Conservation (phyloP, 1,140 invertebrate species). For the Periplaneta americana region DNA sequence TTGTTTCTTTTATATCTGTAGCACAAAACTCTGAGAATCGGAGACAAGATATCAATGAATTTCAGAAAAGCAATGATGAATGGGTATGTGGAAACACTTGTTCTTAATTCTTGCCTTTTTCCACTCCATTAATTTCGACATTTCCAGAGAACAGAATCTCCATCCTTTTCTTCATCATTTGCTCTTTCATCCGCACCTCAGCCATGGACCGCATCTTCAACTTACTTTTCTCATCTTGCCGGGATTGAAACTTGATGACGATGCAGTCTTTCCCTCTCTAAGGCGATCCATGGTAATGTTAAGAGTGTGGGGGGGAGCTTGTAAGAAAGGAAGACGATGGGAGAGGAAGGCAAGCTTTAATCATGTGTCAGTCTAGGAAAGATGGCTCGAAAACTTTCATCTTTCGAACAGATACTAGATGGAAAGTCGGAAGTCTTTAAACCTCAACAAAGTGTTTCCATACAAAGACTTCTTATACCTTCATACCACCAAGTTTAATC, state of each 20-base stretch:
- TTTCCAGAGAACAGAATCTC: neutral
- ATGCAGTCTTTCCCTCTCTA: neutral
- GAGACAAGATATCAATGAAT: neutral
- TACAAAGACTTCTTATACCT: too few relatives aligned
- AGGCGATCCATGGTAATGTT: neutral
- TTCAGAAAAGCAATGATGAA: neutral
- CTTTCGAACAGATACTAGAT: too few relatives aligned
- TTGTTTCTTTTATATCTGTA: neutral
- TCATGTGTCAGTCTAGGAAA: neutral
- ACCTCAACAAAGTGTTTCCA: neutral
- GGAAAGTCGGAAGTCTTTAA: too few relatives aligned
- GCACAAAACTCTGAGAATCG: too few relatives aligned
- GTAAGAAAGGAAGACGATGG: too few relatives aligned
- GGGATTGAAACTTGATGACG: neutral
- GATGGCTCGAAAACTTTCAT: neutral
- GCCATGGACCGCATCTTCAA: neutral
- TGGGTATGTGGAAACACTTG: neutral
- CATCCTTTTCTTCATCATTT: neutral
- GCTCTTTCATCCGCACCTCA: neutral
- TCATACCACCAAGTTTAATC: too few relatives aligned
- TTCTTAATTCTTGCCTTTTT: neutral
- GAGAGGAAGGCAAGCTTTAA: neutral
- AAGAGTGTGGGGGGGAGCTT: too few relatives aligned
- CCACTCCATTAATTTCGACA: neutral
- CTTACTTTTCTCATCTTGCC: neutral